Base-by-base conservation (phyloP, 37 sponge, comb jelly and placozoan genomes). In the Eunapius fragilis region DNA sequence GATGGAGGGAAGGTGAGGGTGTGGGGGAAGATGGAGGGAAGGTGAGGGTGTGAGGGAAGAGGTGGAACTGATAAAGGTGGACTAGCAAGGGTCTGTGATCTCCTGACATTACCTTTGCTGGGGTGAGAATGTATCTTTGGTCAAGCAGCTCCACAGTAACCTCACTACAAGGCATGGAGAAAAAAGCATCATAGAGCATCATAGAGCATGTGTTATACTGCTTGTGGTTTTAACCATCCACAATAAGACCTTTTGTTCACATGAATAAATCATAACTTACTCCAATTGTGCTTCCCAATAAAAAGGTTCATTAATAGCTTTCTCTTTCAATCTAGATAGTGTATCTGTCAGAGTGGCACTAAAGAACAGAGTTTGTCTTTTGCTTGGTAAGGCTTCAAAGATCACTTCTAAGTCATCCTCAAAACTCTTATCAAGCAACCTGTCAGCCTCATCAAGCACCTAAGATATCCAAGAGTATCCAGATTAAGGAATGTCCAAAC, bases 381-480 rank as follows among this genome's bases (percentile, higher is more conserved):
- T 72, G 48, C 70, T 31, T n/a, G 99, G 93, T 0, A 99, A 76
- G 28, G 77, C 69, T 30, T 89, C 89, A 84, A 99, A 94, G 68
- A 99, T 91, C 9, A 82, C 85, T 30, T 77, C 79, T 28, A 99
- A 75, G 78, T 97, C 99, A 5, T 91, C 85, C 67, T 88, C 86
- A 80, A 99, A 97, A 22, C 91, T 89, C 24, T 89, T 74, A 27
- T 97, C 96, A 68, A 99, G 86, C 35, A 99, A 69, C 9, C 96
- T 73, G 36, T 99, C 99, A 34, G 97, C 99, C 83, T 99, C 99
- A 84, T 99, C 99, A 67, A 99, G 36, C n/a, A 99, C 98, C 98
- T 97, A 70, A 19, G 32, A 68, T 69, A 71, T 58, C 22, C 58
- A 50, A 31, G 35, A 67, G 23, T 37, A 0, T 38, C 1, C 67